Evolutionary conservation across 2,888 invertebrate genomes (phyloP), one percentile per base, ranked within the genome.

Genomic region (Pseudoips prasinana): DNA sequence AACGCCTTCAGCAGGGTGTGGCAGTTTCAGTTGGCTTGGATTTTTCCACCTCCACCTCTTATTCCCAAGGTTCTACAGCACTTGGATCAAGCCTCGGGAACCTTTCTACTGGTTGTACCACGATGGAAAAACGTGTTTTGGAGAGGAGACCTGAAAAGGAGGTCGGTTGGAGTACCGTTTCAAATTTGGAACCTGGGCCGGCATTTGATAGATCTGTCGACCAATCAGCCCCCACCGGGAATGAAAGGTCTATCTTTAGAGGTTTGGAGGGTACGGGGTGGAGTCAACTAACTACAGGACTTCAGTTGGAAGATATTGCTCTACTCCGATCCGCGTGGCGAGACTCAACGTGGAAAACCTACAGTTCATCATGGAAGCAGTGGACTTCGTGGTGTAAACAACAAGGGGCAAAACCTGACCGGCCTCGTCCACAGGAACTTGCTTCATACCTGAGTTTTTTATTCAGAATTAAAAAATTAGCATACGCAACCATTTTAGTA

Each of bases 21-120:
- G 35, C 0, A 26, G 7, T 30, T 1, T 22, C 0, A 10, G 0
- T 1, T 58, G 5, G 48, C 49, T 0, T 58, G 54, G 56, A 9
- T 52, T 0, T 56, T 52, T 8, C 54, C 58, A 0, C 57, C 51
- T 20, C 55, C 58, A 25, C 33, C 46, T 0, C 25, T 55, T 5
- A 48, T 57, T 2, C 55, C 53, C 9, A 20, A 27, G 1, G 46
- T 58, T 0, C 34, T 58, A 0, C 35, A 17, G 2, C 54, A 61
- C 17, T 25, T 61, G 3, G 45, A 56, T 29, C 22, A 18, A 6
- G 23, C 48, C 3, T 14, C 10, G 0, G 53, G 49, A 5, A 27
- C 9, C 1, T 58, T 11, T 19, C 34, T 56, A 1, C 0, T 56
- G 3, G 35, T 56, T 8, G 46, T 34, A 0, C 49, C 56, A 1